Conservation (phyloP, 2,888 invertebrate species). For the Trissonchulus latispiculum region DNA sequence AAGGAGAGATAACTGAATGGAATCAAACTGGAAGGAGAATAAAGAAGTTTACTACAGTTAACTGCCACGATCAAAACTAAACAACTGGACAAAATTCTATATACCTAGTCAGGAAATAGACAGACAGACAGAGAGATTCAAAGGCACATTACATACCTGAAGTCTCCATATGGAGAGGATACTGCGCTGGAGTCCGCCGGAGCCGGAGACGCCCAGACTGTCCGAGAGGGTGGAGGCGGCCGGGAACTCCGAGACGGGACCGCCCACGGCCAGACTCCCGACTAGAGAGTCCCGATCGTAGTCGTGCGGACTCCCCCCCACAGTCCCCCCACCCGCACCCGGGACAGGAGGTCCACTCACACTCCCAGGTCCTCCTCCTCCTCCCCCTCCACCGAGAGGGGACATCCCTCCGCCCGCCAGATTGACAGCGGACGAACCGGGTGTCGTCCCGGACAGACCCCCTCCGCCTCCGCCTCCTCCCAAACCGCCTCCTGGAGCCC, state of each 20-base stretch:
- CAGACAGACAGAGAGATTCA: too few species aligned
- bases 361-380: conserved; percentile 25
- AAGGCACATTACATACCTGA: conserved; percentile 7
- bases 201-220: conserved; percentile 27
- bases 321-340: conserved; percentile 5
- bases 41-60: too few species aligned
- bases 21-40: too few species aligned
- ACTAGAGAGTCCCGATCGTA: neutral
- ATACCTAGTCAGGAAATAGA: too few species aligned
- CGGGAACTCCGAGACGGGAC: conserved; percentile 16
- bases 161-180: neutral
- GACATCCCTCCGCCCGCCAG: conserved; percentile 20
- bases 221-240: conserved; percentile 34
- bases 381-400: conserved; percentile 27
- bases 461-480: too few species aligned
- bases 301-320: conserved; percentile 1
- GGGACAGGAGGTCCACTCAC: conserved; percentile 14
- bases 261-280: neutral
- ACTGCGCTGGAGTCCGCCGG: conserved; percentile 3
- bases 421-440: conserved; percentile 28
- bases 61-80: too few species aligned
- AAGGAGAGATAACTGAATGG: too few species aligned
- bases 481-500: too few species aligned
- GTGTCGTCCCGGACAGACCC: too few species aligned
- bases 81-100: too few species aligned